These are phyloP conservation scores for Danio tinwini DNA, from an alignment of 2,797 vertebrate genomes.

Conservation along the genomic window DNA sequence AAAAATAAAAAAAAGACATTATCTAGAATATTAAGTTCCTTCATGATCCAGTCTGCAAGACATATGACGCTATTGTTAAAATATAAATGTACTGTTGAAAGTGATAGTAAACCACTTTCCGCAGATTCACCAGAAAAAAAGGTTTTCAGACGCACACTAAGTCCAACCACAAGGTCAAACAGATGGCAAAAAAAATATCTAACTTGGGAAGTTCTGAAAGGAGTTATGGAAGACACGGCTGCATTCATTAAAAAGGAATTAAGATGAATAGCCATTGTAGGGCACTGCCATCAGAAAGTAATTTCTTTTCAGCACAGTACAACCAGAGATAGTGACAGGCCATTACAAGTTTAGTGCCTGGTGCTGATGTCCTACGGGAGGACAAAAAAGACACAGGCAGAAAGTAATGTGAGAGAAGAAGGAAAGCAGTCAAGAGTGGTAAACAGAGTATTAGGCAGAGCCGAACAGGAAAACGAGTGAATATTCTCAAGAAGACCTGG, in stretches of 20 bases:
- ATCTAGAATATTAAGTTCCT: not conserved
- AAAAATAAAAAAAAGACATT: no score
- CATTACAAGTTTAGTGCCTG: slow-evolving; percentile 45
- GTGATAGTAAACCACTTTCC: not conserved
- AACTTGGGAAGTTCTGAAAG: slow-evolving; percentile 27
- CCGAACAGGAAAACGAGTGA: not conserved
- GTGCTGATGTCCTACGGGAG: slow-evolving; percentile 35
- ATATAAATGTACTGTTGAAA: not conserved
- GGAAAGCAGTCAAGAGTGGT: slow-evolving; percentile 9
- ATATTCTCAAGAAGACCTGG: not conserved
- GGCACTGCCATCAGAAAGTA: slow-evolving; percentile 46
- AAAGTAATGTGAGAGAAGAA: slow-evolving; percentile 9
- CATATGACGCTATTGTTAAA: not conserved
- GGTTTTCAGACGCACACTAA: not conserved
- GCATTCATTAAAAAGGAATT: slow-evolving; percentile 49
- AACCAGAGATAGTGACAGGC: slow-evolving; percentile 50
- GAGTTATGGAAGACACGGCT: slow-evolving; percentile 25
- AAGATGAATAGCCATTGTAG: slow-evolving; percentile 43
- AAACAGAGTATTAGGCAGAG: slow-evolving; percentile 10
- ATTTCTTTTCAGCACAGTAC: slow-evolving; percentile 44
- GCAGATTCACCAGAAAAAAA: slow-evolving; percentile 18
- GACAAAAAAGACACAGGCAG: slow-evolving; percentile 29
- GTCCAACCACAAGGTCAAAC: not conserved
- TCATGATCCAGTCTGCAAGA: not conserved
- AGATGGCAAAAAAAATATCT: slow-evolving; percentile 8